A percentile compares a stretch with the other conserved stretches of the same genome.
phyloP scores from a whole-genome alignment of 2,113 vertebrate species.

The Cardinalis cardinalis region DNA sequence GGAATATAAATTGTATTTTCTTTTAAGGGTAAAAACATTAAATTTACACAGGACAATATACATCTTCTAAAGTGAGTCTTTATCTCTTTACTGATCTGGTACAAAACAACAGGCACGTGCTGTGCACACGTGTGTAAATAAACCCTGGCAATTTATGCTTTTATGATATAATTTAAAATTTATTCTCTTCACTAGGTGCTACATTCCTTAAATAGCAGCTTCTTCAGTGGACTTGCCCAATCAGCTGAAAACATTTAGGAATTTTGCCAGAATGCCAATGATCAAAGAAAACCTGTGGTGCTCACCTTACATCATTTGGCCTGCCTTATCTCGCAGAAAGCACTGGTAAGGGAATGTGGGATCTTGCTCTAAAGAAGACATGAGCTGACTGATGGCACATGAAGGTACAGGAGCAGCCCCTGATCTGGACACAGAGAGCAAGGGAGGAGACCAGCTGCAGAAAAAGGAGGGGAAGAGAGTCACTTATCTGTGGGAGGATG shows the following conservation, averaged over 20 bases:
- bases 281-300: background rate
- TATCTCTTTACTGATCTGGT: background rate
- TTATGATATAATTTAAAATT: background rate
- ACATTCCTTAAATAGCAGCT: background rate
- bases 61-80: background rate
- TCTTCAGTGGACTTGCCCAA: background rate
- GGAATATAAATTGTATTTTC: background rate
- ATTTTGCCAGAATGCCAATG: background rate
- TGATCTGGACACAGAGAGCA: background rate
- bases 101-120: accelerated
- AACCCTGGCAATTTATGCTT: background rate
- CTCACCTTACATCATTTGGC: background rate
- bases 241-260: background rate
- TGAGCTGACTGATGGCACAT: background rate
- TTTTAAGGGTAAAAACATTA: background rate
- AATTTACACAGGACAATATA: background rate
- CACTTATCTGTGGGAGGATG: background rate
- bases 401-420: background rate
- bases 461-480: background rate
- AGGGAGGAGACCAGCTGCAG: background rate
- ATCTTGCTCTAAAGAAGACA: background rate
- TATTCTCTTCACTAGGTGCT: background rate
- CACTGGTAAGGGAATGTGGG: background rate
- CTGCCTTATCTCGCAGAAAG: background rate
- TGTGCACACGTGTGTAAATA: background rate